Conservation (phyloP, 2,797 vertebrate species). For the Enteromius afrohamiltoni region DNA sequence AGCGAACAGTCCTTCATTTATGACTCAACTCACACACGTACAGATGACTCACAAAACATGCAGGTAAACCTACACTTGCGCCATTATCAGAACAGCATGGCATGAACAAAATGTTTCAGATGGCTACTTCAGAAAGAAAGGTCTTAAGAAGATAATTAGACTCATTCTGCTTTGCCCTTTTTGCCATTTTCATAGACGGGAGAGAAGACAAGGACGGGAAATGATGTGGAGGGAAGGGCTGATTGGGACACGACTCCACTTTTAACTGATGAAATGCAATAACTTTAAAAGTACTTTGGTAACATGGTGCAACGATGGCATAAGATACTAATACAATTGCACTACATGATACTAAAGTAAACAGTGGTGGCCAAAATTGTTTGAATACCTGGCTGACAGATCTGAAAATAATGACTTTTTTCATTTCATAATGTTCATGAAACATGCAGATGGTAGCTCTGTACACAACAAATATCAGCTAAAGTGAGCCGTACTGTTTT, state of each 20-base stretch:
- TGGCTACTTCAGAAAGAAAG: background rate
- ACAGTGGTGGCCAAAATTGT: background rate
- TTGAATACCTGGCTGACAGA: background rate
- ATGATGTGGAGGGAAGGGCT: background rate
- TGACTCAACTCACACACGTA: background rate
- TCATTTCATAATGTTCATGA: background rate
- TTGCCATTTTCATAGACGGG: background rate
- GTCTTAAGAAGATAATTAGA: background rate
- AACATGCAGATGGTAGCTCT: background rate
- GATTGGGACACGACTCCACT: background rate
- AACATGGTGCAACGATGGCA: background rate
- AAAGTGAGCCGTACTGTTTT: background rate
- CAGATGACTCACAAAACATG: constrained; percentile 24
- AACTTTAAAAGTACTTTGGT: background rate
- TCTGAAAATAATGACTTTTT: background rate
- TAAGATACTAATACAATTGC: background rate
- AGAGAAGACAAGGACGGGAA: background rate
- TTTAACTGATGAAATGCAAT: constrained; percentile 1
- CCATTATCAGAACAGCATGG: constrained; percentile 3
- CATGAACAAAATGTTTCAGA: background rate
- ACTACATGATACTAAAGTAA: background rate
- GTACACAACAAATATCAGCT: background rate
- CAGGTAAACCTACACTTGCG: background rate
- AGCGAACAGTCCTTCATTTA: constrained; percentile 2
- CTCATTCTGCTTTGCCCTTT: background rate